Conservation (phyloP, 2,888 invertebrate genomes). For the Exocentrus adspersus region DNA sequence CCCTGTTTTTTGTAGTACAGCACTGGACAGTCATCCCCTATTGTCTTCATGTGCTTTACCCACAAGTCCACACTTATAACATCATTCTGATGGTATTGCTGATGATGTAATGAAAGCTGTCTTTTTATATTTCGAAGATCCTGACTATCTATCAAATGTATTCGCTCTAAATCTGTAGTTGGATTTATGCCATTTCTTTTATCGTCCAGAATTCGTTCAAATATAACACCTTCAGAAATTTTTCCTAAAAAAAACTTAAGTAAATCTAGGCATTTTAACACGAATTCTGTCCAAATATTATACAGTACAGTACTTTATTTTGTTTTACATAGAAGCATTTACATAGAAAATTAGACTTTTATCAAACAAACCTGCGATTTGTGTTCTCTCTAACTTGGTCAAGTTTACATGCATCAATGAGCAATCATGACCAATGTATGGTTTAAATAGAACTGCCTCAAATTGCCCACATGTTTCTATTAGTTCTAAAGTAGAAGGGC, state of each 20-base stretch:
- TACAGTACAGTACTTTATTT: too few species aligned
- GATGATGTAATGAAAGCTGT: neutral
- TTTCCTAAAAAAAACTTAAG: constrained; percentile 3
- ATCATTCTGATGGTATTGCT: neutral
- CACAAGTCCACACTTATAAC: constrained; percentile 7
- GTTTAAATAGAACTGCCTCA: neutral
- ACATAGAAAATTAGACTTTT: too few species aligned
- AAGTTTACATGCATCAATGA: neutral
- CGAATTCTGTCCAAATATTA: too few species aligned
- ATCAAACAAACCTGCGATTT: neutral
- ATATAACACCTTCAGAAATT: neutral
- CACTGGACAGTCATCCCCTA: neutral
- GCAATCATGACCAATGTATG: neutral
- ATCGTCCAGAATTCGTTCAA: too few species aligned
- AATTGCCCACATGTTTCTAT: neutral
- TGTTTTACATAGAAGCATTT: too few species aligned
- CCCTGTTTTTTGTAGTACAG: neutral
- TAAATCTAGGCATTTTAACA: too few species aligned
- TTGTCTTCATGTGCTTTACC: neutral
- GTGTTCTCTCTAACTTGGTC: neutral
- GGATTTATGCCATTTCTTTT: neutral
- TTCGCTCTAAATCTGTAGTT: neutral
- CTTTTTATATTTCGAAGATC: neutral
- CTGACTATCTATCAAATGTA: neutral
- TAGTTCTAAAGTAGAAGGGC: neutral